Base-by-base conservation (phyloP, 2,888 invertebrate species). In the Eulithis testata region DNA sequence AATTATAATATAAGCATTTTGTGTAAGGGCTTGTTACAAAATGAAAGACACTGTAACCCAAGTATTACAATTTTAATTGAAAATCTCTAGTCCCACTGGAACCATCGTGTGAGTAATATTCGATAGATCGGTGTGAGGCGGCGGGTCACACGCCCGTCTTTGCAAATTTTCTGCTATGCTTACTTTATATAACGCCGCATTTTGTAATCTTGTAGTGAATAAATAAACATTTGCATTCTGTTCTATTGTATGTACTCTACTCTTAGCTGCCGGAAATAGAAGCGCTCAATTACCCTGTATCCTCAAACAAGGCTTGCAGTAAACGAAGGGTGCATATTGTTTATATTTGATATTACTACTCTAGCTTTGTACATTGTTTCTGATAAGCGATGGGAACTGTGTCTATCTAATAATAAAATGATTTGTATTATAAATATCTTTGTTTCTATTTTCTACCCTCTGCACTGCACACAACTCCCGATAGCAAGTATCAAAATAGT, bases 361-460 rank as follows among this genome's bases (percentile, higher is more conserved):
- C 94, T 94, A 94, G 95, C 95, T 95, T 95, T 95, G 94, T 95
- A 95, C 94, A 94, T 94, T 94, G 93, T 94, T 94, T 94, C 94
- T 94, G 94, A 94, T 94, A 94, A 94, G 94, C 95, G 94, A 93
- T 94, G 94, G 94, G 94, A 95, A 94, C 94, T 94, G 94, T 95
- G 95, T 95, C 95, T 95, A 94, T 94, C 94, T 94, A 94, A 94
- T 93, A 94, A 94, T 94, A 94, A 93, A 94, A 95, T 95, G 95
- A 95, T 95, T 95, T 95, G 95, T 95, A 95, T 95, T 95, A 95
- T 95, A 91, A 73, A 65, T 56, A 11, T 68, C 56, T 82, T 76
- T 79, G 87, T 87, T 88, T 76, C 76, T 81, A 83, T 71, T 37
- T 51, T 52, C 27, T 62, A 55, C 52, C 60, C 63, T 61, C 56